Percentiles rank a stretch among this genome's conserved stretches.
Conservation (phyloP, 2,113 vertebrate species). For the Paratilapia polleni region DNA sequence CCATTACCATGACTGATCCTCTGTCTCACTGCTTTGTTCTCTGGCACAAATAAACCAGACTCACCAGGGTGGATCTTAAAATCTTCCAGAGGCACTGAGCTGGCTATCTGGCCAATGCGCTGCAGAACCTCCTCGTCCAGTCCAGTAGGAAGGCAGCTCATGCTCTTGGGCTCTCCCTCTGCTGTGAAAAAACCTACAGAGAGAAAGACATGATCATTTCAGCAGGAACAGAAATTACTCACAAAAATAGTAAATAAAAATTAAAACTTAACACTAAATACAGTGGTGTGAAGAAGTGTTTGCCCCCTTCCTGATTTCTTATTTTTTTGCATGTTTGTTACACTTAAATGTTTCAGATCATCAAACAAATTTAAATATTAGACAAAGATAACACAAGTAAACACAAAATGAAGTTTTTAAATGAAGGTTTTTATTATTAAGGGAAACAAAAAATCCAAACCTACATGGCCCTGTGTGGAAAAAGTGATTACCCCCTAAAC, state of each 20-base stretch:
- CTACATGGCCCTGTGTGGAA: no score
- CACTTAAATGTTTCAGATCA: no score
- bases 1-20: background rate
- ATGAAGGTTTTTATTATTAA: no score
- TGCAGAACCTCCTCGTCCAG: slow-evolving; percentile 84
- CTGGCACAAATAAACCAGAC: slow-evolving; percentile 16
- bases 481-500: no score
- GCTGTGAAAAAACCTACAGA: slow-evolving; percentile 87
- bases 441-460: no score
- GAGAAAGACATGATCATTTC: background rate
- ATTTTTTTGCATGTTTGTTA: no score
- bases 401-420: no score
- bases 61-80: slow-evolving; percentile 88
- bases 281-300: no score
- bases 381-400: no score
- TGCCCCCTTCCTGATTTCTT: no score
- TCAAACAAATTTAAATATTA: no score
- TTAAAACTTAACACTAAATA: background rate
- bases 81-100: slow-evolving; percentile 89
- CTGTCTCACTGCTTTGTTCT: background rate
- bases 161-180: slow-evolving; percentile 88
- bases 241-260: background rate
- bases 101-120: slow-evolving; percentile 88
- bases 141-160: slow-evolving; percentile 87
- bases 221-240: background rate